Evolutionary conservation across 2,888 invertebrate species (phyloP), one percentile per base, ranked within the genome.

Genomic region (Andrena minutula): DNA sequence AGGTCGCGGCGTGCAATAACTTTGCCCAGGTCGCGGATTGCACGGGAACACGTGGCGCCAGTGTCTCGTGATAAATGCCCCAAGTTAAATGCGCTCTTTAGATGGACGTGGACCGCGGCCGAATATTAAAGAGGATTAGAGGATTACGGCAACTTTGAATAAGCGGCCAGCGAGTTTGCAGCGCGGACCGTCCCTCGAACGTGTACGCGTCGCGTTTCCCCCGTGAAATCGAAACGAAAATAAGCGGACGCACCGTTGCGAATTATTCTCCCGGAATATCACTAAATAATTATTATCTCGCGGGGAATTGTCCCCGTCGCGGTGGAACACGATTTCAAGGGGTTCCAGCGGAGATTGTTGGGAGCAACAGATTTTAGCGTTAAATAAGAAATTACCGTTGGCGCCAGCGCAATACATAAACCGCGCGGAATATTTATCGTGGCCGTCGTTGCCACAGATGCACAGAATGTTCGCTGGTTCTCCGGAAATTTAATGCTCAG

Each of bases 1-100:
- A 64, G 66, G 58, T 65, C 75, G 64, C 30, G 56, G 68, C 47
- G 63, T 58, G 75, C 78, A 68, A 81, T 72, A 82, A 82, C 80
- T 80, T 65, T 41, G 35, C 75, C 26, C 66, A 4, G 56, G 66
- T 41, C 80, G 79, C 68, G 26, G 58, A 53, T 60, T 66, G 65
- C 79, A 68, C 2, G 20, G 41, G 23, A 35, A 71, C 75, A 68
- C 75, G 69, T 61, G 76, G 51, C 32, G 30, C 56, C 41, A 30
- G 32, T 53, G 32, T 23, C 6, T 28, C 16, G n/a, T 79, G 65
- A 82, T 76, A 72, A 82, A 80, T 53, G 81, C 63, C 3, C 26
- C 30, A 56, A 75, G 71, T 82, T 76, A 65, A 79, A 53, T 49
- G 58, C 49, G 28, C 28, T 58, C 49, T 58, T 72, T 71, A 26